phyloP scores from a whole-genome alignment of 2,888 invertebrate genomes.

The Eudasyphora cyanicolor region DNA sequence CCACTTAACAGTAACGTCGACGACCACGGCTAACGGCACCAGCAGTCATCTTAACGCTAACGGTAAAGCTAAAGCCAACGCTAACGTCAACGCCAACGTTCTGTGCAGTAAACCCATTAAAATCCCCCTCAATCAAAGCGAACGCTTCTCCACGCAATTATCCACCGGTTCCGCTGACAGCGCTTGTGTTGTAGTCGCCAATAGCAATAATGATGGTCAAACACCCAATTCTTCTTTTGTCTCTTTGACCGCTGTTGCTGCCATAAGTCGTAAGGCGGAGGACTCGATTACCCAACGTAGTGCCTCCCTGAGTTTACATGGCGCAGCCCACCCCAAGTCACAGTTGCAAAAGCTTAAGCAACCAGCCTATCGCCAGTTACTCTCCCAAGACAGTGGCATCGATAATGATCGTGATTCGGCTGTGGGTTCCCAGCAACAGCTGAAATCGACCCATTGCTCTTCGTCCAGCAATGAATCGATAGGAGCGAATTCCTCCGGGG shows the following conservation, averaged over 20 bases:
- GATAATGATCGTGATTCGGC: constrained; percentile 72
- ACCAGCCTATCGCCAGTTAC: constrained; percentile 69
- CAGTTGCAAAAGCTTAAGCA: constrained; percentile 70
- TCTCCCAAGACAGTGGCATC: constrained; percentile 79
- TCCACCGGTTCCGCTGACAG: constrained; percentile 78
- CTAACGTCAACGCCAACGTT: constrained; percentile 63
- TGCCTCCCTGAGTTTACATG: constrained; percentile 74
- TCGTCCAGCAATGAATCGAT: constrained; percentile 75
- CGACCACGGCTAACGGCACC: constrained; percentile 61
- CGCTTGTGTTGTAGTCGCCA: constrained; percentile 72
- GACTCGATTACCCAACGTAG: constrained; percentile 71
- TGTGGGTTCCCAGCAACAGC: constrained; percentile 66
- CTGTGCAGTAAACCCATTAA: constrained; percentile 74
- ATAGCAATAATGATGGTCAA: constrained; percentile 52
- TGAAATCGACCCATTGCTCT: constrained; percentile 70
- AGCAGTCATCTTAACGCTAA: constrained; percentile 58
- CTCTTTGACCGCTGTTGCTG: constrained; percentile 48
- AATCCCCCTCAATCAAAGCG: constrained; percentile 72
- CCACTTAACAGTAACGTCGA: constrained; percentile 45
- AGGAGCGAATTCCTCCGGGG: constrained; percentile 72
- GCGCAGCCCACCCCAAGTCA: constrained; percentile 70
- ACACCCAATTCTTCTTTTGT: constrained; percentile 41
- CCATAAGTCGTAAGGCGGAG: constrained; percentile 59
- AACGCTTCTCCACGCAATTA: constrained; percentile 77
- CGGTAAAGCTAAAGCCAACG: constrained; percentile 17